Evolutionary conservation across 1,140 invertebrate genomes (phyloP).

Genomic region (Drosophila ambigua): DNA sequence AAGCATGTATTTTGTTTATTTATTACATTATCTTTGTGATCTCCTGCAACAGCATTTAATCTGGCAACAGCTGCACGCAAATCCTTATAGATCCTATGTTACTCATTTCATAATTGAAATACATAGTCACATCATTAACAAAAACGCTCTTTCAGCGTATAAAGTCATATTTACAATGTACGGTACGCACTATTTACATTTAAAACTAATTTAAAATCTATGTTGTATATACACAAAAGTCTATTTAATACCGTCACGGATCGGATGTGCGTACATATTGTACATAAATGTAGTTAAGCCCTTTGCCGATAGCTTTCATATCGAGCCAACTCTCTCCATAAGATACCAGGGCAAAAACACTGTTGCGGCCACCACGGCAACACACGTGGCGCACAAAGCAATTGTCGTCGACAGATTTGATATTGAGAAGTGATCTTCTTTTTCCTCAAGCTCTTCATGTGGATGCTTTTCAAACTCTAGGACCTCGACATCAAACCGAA

Average conservation of each 20-base stretch:
- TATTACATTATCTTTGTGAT: constrained; percentile 56
- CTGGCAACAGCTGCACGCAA: background rate
- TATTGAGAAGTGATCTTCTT: constrained; percentile 60
- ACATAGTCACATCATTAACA: constrained; percentile 17
- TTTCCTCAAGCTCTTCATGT: constrained; percentile 73
- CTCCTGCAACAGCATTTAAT: constrained; percentile 28
- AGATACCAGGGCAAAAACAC: constrained; percentile 85
- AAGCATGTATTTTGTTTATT: constrained; percentile 61
- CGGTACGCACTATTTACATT: constrained; percentile 57
- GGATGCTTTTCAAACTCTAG: constrained; percentile 84
- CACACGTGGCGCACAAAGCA: constrained; percentile 81
- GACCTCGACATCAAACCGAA: constrained; percentile 85
- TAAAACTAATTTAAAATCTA: constrained; percentile 54
- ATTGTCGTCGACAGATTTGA: constrained; percentile 69
- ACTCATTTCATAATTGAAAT: constrained; percentile 16
- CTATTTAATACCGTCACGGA: constrained; percentile 68
- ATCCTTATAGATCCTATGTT: constrained; percentile 25
- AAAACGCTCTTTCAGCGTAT: constrained; percentile 28
- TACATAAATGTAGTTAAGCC: constrained; percentile 22
- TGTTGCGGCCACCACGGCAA: constrained; percentile 84
- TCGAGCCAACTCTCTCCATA: constrained; percentile 71
- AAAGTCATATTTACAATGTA: constrained; percentile 58
- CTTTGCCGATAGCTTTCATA: constrained; percentile 23
- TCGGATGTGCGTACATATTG: constrained; percentile 22
- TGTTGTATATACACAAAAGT: constrained; percentile 61